Base-by-base conservation (phyloP, 2,797 vertebrate genomes). In the Psittacula echo region DNA sequence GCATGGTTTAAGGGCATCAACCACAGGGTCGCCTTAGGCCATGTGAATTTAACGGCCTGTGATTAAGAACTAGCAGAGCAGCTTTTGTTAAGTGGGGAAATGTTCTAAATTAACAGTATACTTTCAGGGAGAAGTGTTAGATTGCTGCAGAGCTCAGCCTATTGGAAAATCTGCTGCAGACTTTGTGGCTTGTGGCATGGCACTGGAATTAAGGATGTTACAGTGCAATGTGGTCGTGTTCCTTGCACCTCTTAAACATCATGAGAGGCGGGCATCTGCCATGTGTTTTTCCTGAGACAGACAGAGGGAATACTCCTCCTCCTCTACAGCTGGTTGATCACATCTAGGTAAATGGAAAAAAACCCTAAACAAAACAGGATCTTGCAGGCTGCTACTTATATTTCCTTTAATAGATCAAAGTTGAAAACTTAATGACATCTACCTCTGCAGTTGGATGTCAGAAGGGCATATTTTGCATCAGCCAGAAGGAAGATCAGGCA, bases 331-430 rank as follows among this genome's bases (percentile, higher is more conserved):
- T 87, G 64, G 53, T 85, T 65, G 68, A 75, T 90, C 72, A 16
- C 41, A n/a, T 65, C 41, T 91, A 84, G 82, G 61, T 86, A 73
- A 76, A 67, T 62, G 22, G 5, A 3, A 18, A 42, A 27, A 84
- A 60, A 21, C 5, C 17, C 45, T 74, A 87, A 94, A 65, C 68
- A 71, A 83, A 93, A 77, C 56, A 89, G 78, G 56, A 65, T 85
- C 78, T 81, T 92, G 76, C 17, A 76, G 85, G 75, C 79, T 86
- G 80, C 76, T 94, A 29, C 94, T 94, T 91, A 51, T 21, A 91
- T 92, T 91, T 94, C 80, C 91, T 87, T 89, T n/a, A 87, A 58
- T n/a, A 95, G 88, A 85, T 97, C 85, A 94, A 95, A 95, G 90
- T 62, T 96, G 94, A 73, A 85, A 81, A 92, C 50, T 54, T 94